Conservation (phyloP, 2,113 vertebrate species). For the Hoplias malabaricus region DNA sequence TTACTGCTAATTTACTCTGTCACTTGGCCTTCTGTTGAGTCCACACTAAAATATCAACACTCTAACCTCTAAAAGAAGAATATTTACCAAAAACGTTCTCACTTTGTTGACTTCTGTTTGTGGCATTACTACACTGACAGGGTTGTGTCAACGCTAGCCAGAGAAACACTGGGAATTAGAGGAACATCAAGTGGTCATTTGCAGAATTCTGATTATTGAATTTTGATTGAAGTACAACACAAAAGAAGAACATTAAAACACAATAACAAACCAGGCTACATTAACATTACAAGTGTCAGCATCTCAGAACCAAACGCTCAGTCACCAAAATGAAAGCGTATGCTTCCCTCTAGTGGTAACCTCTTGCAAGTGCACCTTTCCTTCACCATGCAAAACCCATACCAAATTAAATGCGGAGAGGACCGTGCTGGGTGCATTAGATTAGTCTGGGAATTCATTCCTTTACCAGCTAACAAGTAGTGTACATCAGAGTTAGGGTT, state of each 20-base stretch:
- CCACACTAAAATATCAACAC: not conserved
- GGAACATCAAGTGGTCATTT: not conserved
- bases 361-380: constrained; percentile 16
- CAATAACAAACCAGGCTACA: not conserved
- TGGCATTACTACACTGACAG: not conserved
- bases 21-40: no score
- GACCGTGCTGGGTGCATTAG: not conserved
- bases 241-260: not conserved
- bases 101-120: not conserved
- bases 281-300: no score
- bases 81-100: not conserved
- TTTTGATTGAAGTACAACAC: not conserved
- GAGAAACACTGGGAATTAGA: not conserved
- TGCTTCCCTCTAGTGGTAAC: constrained; percentile 36
- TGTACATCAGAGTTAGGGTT: not conserved
- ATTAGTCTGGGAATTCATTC: not conserved
- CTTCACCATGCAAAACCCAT: constrained; percentile 2
- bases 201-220: no score
- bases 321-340: not conserved
- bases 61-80: not conserved
- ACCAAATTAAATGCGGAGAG: not conserved
- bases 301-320: not conserved
- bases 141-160: not conserved
- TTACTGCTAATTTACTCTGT: no score
- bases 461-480: not conserved